These are phyloP conservation scores for Leuctra nigra DNA, from an alignment of 2,888 invertebrate species.

Conservation along the genomic window DNA sequence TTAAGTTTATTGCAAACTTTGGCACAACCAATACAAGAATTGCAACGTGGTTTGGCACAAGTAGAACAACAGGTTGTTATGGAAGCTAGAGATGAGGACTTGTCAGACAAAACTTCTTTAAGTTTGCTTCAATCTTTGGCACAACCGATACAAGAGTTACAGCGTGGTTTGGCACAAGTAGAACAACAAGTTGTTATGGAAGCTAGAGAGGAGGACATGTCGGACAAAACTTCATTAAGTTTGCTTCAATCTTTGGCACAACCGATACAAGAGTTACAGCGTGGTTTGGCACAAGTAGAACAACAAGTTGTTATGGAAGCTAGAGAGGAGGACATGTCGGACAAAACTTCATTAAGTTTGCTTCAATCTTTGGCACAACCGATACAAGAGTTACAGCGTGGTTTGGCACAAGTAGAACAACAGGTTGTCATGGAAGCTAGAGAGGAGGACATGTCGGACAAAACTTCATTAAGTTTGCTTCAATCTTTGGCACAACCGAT, in stretches of 20 bases:
- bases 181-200: conserved; percentile 20
- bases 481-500: conserved; percentile 38
- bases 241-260: conserved; percentile 36
- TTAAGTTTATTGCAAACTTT: conserved; percentile 15
- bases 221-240: conserved; percentile 27
- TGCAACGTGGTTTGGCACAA: conserved; percentile 20
- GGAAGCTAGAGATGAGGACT: conserved; percentile 8
- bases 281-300: conserved; percentile 29
- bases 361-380: conserved; percentile 22
- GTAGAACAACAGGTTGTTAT: conserved; percentile 15
- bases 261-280: conserved; percentile 35
- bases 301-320: conserved; percentile 21
- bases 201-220: conserved; percentile 16
- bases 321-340: conserved; percentile 12
- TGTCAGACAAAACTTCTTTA: conserved; percentile 29
- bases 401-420: conserved; percentile 32
- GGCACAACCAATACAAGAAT: conserved; percentile 19
- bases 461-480: conserved; percentile 36
- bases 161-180: conserved; percentile 24
- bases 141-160: conserved; percentile 21
- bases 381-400: conserved; percentile 23
- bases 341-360: not conserved
- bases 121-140: conserved; percentile 20
- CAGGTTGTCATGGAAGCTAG: conserved; percentile 33
- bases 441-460: conserved; percentile 31